A percentile compares a stretch with the other conserved stretches of the same genome.
Evolutionary conservation across 2,888 invertebrate genomes (phyloP).

Genomic region (Sarcophaga subvicina): DNA sequence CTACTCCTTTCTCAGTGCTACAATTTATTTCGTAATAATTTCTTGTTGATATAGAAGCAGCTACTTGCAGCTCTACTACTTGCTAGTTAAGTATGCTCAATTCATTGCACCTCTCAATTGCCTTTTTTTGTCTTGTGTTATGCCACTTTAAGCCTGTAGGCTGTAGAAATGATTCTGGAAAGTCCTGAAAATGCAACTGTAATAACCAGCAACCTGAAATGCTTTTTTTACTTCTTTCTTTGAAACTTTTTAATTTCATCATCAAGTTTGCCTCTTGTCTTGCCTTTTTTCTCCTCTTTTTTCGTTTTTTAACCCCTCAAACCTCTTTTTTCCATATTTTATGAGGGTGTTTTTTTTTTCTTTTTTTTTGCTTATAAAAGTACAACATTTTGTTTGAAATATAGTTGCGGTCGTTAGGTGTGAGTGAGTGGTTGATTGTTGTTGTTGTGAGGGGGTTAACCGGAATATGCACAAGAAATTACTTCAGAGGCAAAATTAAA

Average conservation of each 20-base stretch:
- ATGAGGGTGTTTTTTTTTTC: too few species aligned
- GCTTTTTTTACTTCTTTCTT: conserved; percentile 46
- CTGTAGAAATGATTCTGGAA: background rate
- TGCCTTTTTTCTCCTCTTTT: background rate
- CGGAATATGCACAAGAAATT: too few species aligned
- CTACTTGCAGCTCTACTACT: background rate
- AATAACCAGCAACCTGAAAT: conserved; percentile 34
- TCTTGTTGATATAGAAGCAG: conserved; percentile 3
- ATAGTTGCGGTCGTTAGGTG: too few species aligned
- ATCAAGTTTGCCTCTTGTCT: background rate
- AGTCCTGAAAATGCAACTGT: conserved; percentile 25
- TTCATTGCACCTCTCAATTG: background rate
- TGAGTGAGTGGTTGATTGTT: too few species aligned
- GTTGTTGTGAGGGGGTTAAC: too few species aligned
- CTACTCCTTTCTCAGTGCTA: background rate
- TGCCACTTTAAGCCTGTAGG: conserved; percentile 5
- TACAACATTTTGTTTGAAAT: too few species aligned
- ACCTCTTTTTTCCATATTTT: too few species aligned
- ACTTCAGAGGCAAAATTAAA: background rate
- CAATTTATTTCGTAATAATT: background rate
- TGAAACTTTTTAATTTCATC: conserved; percentile 57
- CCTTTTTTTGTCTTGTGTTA: background rate
- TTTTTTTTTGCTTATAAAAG: too few species aligned
- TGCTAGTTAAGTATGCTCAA: background rate
- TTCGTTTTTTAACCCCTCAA: background rate